A percentile compares a stretch with the other conserved stretches of the same genome.
These are phyloP conservation scores for Campoletis raptor DNA, from an alignment of 2,888 invertebrate genomes.

Conservation along the genomic window DNA sequence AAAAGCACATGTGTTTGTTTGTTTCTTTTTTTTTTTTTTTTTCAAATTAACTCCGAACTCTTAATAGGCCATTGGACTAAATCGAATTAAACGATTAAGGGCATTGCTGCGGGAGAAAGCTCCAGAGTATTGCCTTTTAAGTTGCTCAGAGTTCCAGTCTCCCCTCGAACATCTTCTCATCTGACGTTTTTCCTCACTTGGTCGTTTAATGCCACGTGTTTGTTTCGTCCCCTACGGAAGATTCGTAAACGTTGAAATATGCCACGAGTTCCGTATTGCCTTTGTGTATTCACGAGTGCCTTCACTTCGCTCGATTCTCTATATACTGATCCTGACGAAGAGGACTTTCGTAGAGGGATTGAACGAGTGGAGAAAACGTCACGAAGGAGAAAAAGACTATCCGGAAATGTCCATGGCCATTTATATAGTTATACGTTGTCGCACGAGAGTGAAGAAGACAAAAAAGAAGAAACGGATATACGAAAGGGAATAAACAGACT, in stretches of 20 bases:
- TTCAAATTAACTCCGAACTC: background rate
- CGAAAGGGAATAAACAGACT: conserved; percentile 33
- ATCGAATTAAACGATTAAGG: conserved; percentile 32
- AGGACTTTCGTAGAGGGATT: conserved; percentile 14
- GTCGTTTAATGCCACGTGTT: conserved; percentile 57
- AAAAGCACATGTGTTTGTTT: conserved; percentile 3
- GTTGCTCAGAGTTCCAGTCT: conserved; percentile 14
- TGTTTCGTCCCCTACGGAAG: conserved; percentile 26
- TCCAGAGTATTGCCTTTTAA: conserved; percentile 19
- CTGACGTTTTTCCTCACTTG: conserved; percentile 5
- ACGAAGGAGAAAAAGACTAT: conserved; percentile 30
- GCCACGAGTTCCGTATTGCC: conserved; percentile 47
- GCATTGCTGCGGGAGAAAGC: background rate
- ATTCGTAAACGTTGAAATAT: conserved; percentile 62
- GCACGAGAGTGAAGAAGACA: background rate
- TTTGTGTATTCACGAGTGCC: conserved; percentile 57
- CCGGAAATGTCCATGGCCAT: background rate
- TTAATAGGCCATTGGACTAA: conserved; percentile 12
- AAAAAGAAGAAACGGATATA: conserved; percentile 42
- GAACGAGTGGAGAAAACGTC: background rate
- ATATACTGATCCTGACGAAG: background rate
- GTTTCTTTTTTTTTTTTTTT: background rate
- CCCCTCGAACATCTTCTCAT: conserved; percentile 1
- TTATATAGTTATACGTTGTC: conserved; percentile 8
- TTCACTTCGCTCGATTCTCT: conserved; percentile 39